Percentiles rank a stretch among this genome's conserved stretches.
Conservation (phyloP, 2,797 vertebrate species). For the Momotus momota region DNA sequence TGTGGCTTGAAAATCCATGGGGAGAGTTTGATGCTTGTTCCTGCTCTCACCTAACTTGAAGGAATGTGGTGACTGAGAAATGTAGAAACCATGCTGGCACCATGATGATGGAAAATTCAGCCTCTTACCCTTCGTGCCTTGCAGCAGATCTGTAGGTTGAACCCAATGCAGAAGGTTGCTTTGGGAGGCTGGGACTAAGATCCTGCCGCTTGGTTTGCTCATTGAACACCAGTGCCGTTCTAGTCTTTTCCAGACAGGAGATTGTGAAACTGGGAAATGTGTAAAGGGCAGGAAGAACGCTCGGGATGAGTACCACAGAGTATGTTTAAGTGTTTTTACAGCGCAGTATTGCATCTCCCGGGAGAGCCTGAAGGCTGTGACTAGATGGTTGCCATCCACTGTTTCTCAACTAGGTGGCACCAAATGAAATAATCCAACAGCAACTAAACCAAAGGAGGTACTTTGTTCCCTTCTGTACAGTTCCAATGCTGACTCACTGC, state of each 20-base stretch:
- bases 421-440: neutral
- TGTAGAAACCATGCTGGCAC: neutral
- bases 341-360: neutral
- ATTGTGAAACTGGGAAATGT: neutral
- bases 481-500: neutral
- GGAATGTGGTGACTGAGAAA: neutral
- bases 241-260: neutral
- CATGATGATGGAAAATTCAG: neutral
- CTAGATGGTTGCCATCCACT: neutral
- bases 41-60: neutral
- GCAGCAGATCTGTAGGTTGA: neutral
- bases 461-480: neutral
- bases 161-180: neutral
- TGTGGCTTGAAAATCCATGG: neutral
- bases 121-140: neutral
- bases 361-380: neutral
- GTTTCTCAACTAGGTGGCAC: conserved; percentile 45
- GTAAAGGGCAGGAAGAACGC: neutral
- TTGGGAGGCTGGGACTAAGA: neutral
- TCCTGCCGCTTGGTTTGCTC: neutral
- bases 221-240: neutral
- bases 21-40: neutral
- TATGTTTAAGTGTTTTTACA: neutral
- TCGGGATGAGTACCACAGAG: neutral
- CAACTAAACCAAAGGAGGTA: neutral